Base-by-base conservation (phyloP, 1,140 invertebrate species). In the Nixonia krombeini region DNA sequence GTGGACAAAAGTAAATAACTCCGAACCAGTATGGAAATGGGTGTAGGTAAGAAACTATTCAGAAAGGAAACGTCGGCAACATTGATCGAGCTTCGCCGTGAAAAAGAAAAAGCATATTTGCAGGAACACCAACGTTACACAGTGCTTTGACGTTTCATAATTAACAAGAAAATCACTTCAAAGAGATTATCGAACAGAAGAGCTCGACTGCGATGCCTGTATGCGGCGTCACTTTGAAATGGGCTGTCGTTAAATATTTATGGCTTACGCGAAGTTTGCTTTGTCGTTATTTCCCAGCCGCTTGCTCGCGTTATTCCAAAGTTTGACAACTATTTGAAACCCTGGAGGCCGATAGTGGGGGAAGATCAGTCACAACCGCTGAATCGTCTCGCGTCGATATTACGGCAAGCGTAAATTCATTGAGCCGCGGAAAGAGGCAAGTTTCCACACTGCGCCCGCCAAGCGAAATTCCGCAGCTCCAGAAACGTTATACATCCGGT, bases 281-380 rank as follows among this genome's bases (percentile, higher is more conserved):
- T n/a, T n/a, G n/a, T 65, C 52, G 62, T 70, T 65, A 70, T 70
- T 70, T 58, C 53, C 17, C 38, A 18, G 35, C 42, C 40, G 66
- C 41, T 51, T 51, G 51, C 67, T 62, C 58, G 59, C 56, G 49
- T 49, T 66, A 62, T 70, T 58, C 62, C 17, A 45, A 66, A 65
- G 68, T 70, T 70, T 58, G 61, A 70, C 68, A 70, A 70, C 68
- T 66, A 61, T 66, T 65, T 65, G 62, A 70, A 70, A 57, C 62
- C 63, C 31, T 29, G 37, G n/a, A n/a, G n/a, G n/a, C n/a, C n/a
- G n/a, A n/a, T n/a, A n/a, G n/a, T n/a, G 21, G 8, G 23, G 29
- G 1, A 8, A 50, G 31, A 69, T 63, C 59, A 50, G 63, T 69
- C 66, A 63, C 50, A 55, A 59, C 55, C 49, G 45, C 63, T 37